Evolutionary conservation across 2,113 vertebrate species (phyloP), one percentile per base, ranked within the genome.

Genomic region (Porphyrio hochstetteri): DNA sequence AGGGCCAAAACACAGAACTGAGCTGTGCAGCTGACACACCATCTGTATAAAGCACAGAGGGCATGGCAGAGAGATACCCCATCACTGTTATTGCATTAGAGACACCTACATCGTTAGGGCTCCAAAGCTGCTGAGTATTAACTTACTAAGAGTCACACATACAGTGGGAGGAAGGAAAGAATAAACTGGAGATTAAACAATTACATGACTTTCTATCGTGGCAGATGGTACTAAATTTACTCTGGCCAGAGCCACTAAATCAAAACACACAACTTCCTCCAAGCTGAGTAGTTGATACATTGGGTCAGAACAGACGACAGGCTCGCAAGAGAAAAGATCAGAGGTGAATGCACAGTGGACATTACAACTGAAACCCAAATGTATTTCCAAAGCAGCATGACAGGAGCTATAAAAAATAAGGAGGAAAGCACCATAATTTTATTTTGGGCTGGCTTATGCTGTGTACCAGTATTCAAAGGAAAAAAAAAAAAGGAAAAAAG

Each of bases 331-430:
- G 57, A 31, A 85, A 40, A 74, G 63, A 80, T 70, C 90, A 91
- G 63, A 92, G 80, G 79, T 94, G 93, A 94, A 77, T 17, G 53
- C 46, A 90, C 88, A 77, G 92, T 86, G 90, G 70, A 82, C 70
- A 35, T 85, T 65, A 82, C 40, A 52, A n/a, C 59, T 11, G 16
- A 83, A 88, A 56, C 60, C 50, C 55, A 50, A 72, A 83, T 60
- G 42, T 61, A 74, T 68, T 94, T 72, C 82, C 79, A 94, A 87
- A 59, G 29, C 64, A 74, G 24, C 4, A 2, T 1, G 27, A 88
- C 71, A 92, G n/a, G 23, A 72, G 36, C 74, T 53, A 92, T 86
- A 86, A 94, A 94, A 94, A 92, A 94, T 44, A 94, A 85, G 56
- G 33, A 57, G 20, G 28, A 50, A 29, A 70, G 31, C 3, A 11